phyloP scores from a whole-genome alignment of 2,797 vertebrate species.

The Setipinna tenuifilis region DNA sequence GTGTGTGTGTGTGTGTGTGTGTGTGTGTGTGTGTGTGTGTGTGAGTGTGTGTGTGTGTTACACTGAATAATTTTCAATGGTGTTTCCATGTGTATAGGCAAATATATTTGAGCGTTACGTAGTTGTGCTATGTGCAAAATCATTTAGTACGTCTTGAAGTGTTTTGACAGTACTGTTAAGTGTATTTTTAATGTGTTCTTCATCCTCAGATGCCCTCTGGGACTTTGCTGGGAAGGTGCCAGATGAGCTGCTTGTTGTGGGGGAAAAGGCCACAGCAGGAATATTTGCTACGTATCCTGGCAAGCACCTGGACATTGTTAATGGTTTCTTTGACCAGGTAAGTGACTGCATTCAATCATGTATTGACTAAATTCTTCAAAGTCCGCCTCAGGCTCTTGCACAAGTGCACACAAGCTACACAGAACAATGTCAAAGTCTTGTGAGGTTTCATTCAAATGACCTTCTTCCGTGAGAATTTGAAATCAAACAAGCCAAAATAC shows the following conservation, averaged over 20 bases:
- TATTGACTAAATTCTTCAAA: not conserved
- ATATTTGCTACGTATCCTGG: constrained; percentile 95
- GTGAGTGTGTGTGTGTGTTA: not conserved
- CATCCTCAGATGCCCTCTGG: constrained; percentile 85
- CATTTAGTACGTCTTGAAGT: not conserved
- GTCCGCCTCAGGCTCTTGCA: not conserved
- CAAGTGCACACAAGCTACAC: not conserved
- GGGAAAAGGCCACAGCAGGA: constrained; percentile 78
- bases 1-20: not conserved
- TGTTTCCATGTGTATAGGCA: not conserved
- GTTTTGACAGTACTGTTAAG: too few relatives aligned
- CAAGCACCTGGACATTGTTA: constrained; percentile 83
- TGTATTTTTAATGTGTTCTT: constrained; percentile 1
- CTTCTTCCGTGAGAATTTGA: not conserved
- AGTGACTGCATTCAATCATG: constrained; percentile 34
- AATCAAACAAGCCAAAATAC: not conserved
- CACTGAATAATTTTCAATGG: not conserved
- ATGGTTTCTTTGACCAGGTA: constrained; percentile 98
- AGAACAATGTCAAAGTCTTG: not conserved
- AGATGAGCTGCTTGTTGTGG: constrained; percentile 72
- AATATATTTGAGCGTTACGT: not conserved
- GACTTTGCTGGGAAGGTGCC: constrained; percentile 56
- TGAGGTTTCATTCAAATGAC: not conserved
- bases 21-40: not conserved
- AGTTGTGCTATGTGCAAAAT: not conserved